Evolutionary conservation across 2,888 invertebrate species (phyloP).

Genomic region (Bellardia bayeri): DNA sequence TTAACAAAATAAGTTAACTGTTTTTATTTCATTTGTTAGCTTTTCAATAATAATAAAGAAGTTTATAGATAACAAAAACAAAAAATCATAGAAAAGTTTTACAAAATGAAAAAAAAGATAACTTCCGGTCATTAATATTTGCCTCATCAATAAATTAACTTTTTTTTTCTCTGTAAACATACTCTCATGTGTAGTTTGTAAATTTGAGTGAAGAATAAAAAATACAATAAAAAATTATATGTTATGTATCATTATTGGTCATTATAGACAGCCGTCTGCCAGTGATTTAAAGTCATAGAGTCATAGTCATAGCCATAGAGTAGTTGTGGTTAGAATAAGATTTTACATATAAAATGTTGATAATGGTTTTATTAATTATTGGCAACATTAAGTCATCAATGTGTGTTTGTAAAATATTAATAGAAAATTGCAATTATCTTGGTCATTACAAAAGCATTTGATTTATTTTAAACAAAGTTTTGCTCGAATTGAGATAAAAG

Average conservation of each 20-base stretch:
- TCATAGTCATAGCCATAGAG: background rate
- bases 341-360: conserved; percentile 13
- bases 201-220: conserved; percentile 40
- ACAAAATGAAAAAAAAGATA: conserved; percentile 46
- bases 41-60: conserved; percentile 35
- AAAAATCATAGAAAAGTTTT: background rate
- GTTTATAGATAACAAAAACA: background rate
- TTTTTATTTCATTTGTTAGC: conserved; percentile 47
- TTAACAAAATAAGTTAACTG: conserved; percentile 51
- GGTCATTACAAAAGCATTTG: no score
- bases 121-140: conserved; percentile 70
- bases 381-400: conserved; percentile 9
- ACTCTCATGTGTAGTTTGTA: conserved; percentile 52
- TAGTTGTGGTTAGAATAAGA: conserved; percentile 36
- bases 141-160: conserved; percentile 67
- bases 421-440: no score
- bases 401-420: no score
- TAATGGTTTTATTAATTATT: conserved; percentile 34
- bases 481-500: no score
- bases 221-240: background rate
- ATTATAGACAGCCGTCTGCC: conserved; percentile 57
- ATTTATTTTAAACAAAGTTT: no score
- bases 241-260: conserved; percentile 42
- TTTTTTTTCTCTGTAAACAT: conserved; percentile 38
- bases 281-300: conserved; percentile 50